These are phyloP conservation scores for Chaitophorus viminalis DNA, from an alignment of 2,888 invertebrate species.

Conservation along the genomic window DNA sequence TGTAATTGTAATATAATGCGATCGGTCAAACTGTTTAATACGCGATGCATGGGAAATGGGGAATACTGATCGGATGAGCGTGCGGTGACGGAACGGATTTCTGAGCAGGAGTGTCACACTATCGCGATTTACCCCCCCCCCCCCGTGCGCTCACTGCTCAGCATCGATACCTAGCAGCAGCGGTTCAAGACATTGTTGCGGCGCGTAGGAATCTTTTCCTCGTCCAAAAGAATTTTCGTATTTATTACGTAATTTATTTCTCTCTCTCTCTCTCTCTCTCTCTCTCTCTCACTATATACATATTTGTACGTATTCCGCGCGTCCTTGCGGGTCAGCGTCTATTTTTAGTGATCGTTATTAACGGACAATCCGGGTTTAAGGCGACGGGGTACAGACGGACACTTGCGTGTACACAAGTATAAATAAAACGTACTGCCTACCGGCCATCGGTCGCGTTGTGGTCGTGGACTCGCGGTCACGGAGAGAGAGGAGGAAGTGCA, in stretches of 20 bases:
- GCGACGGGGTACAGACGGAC: neutral
- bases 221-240: slow-evolving; percentile 7
- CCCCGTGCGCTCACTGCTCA: neutral
- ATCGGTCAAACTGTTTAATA: neutral
- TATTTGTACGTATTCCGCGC: neutral
- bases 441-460: neutral
- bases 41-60: neutral
- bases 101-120: neutral
- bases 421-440: too few relatives aligned
- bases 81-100: neutral
- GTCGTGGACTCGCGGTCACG: neutral
- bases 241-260: slow-evolving; percentile 33
- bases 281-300: too few relatives aligned
- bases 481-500: neutral
- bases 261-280: too few relatives aligned
- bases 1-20: neutral
- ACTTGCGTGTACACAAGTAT: neutral
- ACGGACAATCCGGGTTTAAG: neutral
- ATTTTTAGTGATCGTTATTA: slow-evolving; percentile 51
- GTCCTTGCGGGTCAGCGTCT: slow-evolving; percentile 20
- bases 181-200: neutral
- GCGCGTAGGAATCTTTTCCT: neutral
- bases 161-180: neutral
- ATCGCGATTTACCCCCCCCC: neutral
- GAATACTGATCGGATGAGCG: neutral